Evolutionary conservation across 92 coral and sea anemone genomes (phyloP), one percentile per base, ranked within the genome.

Genomic region (Zoanthus solanderi): DNA sequence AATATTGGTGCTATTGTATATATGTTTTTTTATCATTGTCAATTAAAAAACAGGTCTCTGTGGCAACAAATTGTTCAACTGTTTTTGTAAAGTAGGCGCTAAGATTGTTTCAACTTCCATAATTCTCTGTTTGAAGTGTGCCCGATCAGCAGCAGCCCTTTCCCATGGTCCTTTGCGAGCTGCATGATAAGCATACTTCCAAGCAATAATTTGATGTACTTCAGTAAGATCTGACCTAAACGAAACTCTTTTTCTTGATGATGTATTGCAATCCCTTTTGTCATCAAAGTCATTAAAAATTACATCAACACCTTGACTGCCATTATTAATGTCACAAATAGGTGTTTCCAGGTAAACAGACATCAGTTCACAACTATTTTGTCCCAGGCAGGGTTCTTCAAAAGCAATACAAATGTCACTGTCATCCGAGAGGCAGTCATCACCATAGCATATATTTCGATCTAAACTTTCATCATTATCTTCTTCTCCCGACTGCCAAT

Each of bases 121-220:
- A 74, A 96, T 95, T 68, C 96, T 79, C 61, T 91, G 93, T 78
- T 88, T 72, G 72, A 96, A 96, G 71, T 93, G 98, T n/a, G 88
- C 90, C 77, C 98, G 91, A 65, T 96, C 96, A n/a, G 88, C 71
- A 1, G 95, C 98, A 57, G 88, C 94, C 37, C 87, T 72, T 88
- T 92, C 92, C 98, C 98, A 96, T 9, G 91, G 92, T 82, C 98
- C 98, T 87, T 89, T 90, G 78, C 98, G 93, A 79, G 98, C 98
- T 47, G 87, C 86, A 0, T 88, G 93, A 87, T 96, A 93, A 5
- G 98, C 98, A 91, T 89, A 96, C 71, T 92, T 93, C 98, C 98
- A 96, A 11, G 93, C 87, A 57, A 90, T 42, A 81, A 96, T 92
- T 11, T 83, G 88, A 89, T 94, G 95, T 9, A 93, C 87, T 14